phyloP scores from a whole-genome alignment of 2,113 vertebrate species.

The Pituophis catenifer region DNA sequence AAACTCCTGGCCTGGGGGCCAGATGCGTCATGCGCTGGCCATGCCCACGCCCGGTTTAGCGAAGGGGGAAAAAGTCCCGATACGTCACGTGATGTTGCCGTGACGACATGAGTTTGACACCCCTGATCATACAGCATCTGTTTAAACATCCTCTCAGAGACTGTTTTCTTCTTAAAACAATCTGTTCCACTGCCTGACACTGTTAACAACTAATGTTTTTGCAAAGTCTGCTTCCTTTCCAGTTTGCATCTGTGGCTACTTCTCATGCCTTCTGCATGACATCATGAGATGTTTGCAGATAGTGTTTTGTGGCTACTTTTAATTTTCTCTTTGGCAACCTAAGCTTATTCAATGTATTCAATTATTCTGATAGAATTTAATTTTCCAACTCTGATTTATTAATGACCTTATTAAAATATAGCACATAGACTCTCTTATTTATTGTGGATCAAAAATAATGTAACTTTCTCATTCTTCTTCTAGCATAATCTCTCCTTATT shows the following conservation, averaged over 20 bases:
- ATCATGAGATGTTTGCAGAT: background rate
- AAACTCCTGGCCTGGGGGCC: too few species aligned
- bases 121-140: background rate
- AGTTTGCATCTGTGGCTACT: background rate
- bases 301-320: background rate
- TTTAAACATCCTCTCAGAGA: background rate
- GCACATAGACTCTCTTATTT: background rate
- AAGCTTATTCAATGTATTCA: background rate
- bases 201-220: background rate
- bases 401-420: background rate
- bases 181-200: background rate
- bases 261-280: background rate
- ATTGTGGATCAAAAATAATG: background rate
- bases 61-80: too few species aligned
- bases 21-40: too few species aligned
- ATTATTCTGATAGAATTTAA: background rate
- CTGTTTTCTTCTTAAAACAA: background rate
- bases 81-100: too few species aligned
- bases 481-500: background rate
- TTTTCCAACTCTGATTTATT: background rate
- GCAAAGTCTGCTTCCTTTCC: background rate
- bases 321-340: background rate
- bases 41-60: too few species aligned
- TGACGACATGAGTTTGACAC: too few species aligned
- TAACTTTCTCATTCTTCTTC: background rate